Evolutionary conservation across 92 coral and sea anemone species (phyloP), one percentile per base, ranked within the genome.

Genomic region (Parazoanthus darwini): DNA sequence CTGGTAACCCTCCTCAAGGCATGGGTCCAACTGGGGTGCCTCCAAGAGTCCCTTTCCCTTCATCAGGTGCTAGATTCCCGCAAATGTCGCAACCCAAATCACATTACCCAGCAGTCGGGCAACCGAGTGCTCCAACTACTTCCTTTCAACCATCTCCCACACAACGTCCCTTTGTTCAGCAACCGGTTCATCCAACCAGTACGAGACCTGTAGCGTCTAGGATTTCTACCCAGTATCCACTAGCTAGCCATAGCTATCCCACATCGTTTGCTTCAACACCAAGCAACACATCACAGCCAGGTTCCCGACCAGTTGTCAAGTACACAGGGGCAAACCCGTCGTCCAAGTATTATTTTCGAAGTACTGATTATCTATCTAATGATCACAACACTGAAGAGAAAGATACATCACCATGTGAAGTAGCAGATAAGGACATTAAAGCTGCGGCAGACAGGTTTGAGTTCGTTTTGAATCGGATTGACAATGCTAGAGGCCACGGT

Each of bases 381-480:
- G 59, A 54, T 14, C 3, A 11, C 18, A 13, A 54, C 66, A 3
- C 18, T 78, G 66, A 9, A 73, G 65, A 35, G 68, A 44, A 39
- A 70, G 80, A 67, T 13, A 46, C 23, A 67, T 82, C 67, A 3
- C 89, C 81, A 33, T 90, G 14, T 10, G 92, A 88, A 6, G 48
- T 75, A 39, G 78, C 91, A 37, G 85, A 90, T 10, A 78, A 37
- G 51, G 46, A 80, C 33, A 86, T 85, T 33, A 85, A 81, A 80
- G 89, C 89, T 65, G 96, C 96, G 16, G 94, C 96, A 8, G 93
- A 92, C 20, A 82, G 94, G 58, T 94, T 97, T 83, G 99, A 97
- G 59, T 90, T 92, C 73, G 88, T 97, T 81, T 88, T 97, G 85
- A 97, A 95, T 86, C 95, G 93, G 90, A 97, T 97, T 89, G 99